Base-by-base conservation (phyloP, 2,888 invertebrate species). In the Nymphalis polychloros region DNA sequence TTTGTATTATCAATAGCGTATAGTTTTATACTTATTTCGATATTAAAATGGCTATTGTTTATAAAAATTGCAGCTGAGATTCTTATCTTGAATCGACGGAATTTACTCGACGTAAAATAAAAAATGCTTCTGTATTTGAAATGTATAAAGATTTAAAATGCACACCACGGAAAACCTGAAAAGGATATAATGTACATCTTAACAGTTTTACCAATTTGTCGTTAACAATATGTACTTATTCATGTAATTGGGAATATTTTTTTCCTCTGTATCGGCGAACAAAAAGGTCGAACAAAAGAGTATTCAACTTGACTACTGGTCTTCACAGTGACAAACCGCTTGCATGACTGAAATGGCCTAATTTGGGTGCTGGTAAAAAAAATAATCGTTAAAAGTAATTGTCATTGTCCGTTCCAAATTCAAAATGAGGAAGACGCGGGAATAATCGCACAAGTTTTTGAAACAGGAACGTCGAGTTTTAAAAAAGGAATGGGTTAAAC, bases 11-110 rank as follows among this genome's bases (percentile, higher is more conserved):
- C 92, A 92, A 92, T 92, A 90, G 90, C 90, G 83, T 81, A 82
- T 80, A 81, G 81, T 87, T 85, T 88, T 88, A 77, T 83, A 85
- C 85, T 85, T 87, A 87, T 91, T 89, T 82, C 83, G 84, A 87
- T 89, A 91, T 90, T 90, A 92, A 90, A 92, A 90, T 84, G 86
- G 88, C 89, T 88, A 92, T 92, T 92, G 92, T 92, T 91, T 90
- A 90, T 90, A 91, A 92, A 91, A 90, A 90, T 90, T 83, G 87
- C 83, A 74, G 76, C 74, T 69, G 72, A 82, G 92, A 91, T 91
- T 84, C 79, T 84, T 89, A 92, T 92, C 92, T 77, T 70, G 59
- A 77, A 76, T 74, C 75, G 76, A 78, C 76, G 78, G 75, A 76
- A 74, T 84, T 80, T 78, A 80, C 79, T 75, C 76, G 80, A 79